Base-by-base conservation (phyloP, 2,113 vertebrate species). In the Struthio camelus region DNA sequence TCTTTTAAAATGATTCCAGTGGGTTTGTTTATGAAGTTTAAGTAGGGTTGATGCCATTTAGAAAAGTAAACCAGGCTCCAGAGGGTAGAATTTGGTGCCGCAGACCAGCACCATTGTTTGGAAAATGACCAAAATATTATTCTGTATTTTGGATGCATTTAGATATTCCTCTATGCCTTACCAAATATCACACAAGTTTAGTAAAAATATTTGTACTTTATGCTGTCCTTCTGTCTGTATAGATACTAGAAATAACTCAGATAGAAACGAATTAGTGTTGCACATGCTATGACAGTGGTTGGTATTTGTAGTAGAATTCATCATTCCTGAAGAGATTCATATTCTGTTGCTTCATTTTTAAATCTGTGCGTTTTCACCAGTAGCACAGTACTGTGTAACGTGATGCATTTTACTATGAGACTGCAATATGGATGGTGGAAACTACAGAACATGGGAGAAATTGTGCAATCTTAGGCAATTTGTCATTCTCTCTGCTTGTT, bases 261-360 rank as follows among this genome's bases (percentile, higher is more conserved):
- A 53, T 61, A 34, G 69, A 18, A 27, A 67, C 61, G n/a, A 93
- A 84, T 90, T 94, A 90, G 61, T 90, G 87, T 72, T 72, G 71
- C 87, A 85, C 89, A 62, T 25, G 40, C 28, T 20, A 24, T 90
- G 85, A 87, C 73, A 69, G n/a, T 48, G 30, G 30, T 51, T 90
- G 76, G 28, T 84, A 76, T 80, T 95, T 88, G 85, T 44, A 53
- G 77, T 6, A 53, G 78, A 89, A 91, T 95, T 87, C 58, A 48
- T 96, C 81, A 80, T 87, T 40, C 53, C 53, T 87, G 93, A 85
- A 85, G 92, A 94, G 84, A 96, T 91, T 62, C 66, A 61, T 91
- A 77, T 95, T 90, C 84, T 80, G 11, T 62, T 72, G 61, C 80
- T 93, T 90, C 84, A 65, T 36, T 88, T 92, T 44, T 40, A 87